phyloP scores from a whole-genome alignment of 2,113 vertebrate genomes.

The Erythrocebus patas region DNA sequence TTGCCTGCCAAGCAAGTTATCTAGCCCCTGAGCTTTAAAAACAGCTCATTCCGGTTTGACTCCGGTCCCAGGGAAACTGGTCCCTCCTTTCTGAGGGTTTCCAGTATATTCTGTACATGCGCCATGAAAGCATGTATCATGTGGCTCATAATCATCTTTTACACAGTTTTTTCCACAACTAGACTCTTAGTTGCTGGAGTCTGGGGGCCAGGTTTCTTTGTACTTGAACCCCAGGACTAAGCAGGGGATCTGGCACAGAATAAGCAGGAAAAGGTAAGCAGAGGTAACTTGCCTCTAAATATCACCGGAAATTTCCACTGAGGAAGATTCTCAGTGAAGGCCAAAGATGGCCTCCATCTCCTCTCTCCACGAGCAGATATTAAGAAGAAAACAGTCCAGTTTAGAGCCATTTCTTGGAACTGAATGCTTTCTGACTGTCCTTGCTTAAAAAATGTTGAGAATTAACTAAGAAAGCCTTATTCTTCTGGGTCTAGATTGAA shows the following conservation, averaged over 20 bases:
- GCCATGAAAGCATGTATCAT: neutral
- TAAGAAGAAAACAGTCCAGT: neutral
- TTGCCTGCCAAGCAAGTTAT: neutral
- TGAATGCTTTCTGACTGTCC: neutral
- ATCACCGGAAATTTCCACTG: neutral
- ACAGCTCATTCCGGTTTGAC: neutral
- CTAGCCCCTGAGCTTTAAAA: neutral
- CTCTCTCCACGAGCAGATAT: too few species aligned
- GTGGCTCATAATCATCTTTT: neutral
- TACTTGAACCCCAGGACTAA: neutral
- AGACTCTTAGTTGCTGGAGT: neutral
- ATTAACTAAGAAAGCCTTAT: neutral
- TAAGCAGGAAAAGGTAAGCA: neutral
- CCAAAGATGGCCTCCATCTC: neutral
- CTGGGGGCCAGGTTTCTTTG: neutral
- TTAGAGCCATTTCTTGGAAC: neutral
- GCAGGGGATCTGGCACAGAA: neutral
- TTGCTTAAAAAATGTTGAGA: neutral
- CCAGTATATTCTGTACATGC: neutral
- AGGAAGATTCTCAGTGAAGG: neutral
- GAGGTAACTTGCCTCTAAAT: neutral
- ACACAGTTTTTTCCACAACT: fast-evolving
- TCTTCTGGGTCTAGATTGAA: neutral
- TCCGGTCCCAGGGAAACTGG: neutral
- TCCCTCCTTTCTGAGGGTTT: neutral